These are phyloP conservation scores for Lithophane ornitopus DNA, from an alignment of 2,888 invertebrate genomes.

Conservation along the genomic window DNA sequence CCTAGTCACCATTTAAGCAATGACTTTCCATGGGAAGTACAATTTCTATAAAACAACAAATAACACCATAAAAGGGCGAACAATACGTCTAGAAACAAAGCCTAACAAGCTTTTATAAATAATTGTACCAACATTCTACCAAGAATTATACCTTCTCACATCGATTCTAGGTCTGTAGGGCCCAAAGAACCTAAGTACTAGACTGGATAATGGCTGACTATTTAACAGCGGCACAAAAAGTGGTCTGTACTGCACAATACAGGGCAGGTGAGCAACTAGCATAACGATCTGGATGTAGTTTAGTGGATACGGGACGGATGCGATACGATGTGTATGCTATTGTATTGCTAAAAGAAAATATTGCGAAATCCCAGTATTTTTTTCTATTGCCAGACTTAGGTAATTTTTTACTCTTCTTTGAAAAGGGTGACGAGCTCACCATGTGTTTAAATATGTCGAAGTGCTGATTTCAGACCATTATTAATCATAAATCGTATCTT, in stretches of 20 bases:
- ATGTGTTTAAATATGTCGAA: too few relatives aligned
- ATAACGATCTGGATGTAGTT: conserved; percentile 34
- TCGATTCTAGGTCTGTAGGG: conserved; percentile 61
- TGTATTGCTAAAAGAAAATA: background rate
- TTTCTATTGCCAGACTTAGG: too few relatives aligned
- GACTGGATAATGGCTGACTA: conserved; percentile 60
- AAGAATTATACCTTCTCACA: conserved; percentile 24
- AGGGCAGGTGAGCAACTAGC: conserved; percentile 59
- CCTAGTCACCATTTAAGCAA: too few relatives aligned
- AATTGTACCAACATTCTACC: conserved; percentile 13
- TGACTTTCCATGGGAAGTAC: too few relatives aligned
- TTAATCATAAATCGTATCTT: too few relatives aligned
- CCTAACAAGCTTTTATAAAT: background rate
- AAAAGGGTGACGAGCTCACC: too few relatives aligned
- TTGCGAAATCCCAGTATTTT: too few relatives aligned
- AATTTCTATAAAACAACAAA: too few relatives aligned
- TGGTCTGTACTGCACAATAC: conserved; percentile 55
- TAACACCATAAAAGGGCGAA: too few relatives aligned
- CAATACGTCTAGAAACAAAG: background rate
- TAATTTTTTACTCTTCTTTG: too few relatives aligned
- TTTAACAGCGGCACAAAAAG: conserved; percentile 61
- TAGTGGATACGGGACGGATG: conserved; percentile 43
- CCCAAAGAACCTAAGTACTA: conserved; percentile 41
- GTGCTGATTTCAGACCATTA: too few relatives aligned
- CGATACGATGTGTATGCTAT: conserved; percentile 40